Evolutionary conservation across 2,888 invertebrate genomes (phyloP), one percentile per base, ranked within the genome.

Genomic region (Allophyes oxyacanthae): DNA sequence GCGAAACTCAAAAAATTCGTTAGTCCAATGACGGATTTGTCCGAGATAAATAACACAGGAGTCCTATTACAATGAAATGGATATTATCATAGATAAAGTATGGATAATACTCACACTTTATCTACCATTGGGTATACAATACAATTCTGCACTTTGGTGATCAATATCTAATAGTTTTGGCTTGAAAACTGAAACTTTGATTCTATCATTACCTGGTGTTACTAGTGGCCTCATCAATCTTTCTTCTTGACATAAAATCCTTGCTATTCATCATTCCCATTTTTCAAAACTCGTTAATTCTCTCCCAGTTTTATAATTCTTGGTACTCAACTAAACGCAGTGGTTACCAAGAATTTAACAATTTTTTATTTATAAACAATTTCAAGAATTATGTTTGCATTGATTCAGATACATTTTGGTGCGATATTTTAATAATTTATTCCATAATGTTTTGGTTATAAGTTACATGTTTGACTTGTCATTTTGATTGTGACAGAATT

Each of bases 151-250:
- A n/a, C n/a, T n/a, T n/a, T n/a, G n/a, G n/a, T n/a, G n/a, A n/a
- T n/a, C n/a, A 20, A 4, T 20, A 3, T 20, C 2, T 20, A 20
- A 20, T 2, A 20, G 20, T 20, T n/a, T 25, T 25, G n/a, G 5
- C 25, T n/a, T 15, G 10, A 33, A 14, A 37, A 13, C 8, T 14
- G 2, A 36, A 20, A 13, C 13, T 41, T 4, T 13, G 0, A n/a
- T 37, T 13, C 26, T 10, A n/a, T n/a, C n/a, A 8, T 25, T 79
- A 90, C 91, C 90, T 90, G 3, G 88, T 72, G 57, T 91, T 91
- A 52, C 91, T 91, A 0, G 91, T 91, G 0, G 87, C 81, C 69
- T 88, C 86, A 49, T 90, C 87, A 32, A 90, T 60, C 66, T 79
- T 85, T 36, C 73, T 73, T 44, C 67, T 77, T 13, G 54, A 38